A percentile compares a stretch with the other conserved stretches of the same genome.
Conservation (phyloP, 2,113 vertebrate species). For the Gorsachius goisagi region DNA sequence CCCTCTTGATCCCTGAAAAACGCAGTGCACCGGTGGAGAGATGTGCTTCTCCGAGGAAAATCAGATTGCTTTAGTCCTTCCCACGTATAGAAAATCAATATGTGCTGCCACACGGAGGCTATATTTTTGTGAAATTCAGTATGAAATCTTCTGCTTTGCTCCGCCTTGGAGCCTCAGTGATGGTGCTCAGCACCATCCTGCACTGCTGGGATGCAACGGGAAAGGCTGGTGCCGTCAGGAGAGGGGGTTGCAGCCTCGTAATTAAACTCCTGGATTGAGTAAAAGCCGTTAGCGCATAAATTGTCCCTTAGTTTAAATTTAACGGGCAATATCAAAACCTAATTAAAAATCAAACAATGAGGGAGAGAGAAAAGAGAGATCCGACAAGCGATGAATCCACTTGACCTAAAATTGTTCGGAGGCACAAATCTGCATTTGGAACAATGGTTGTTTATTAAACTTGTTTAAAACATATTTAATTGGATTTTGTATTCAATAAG, state of each 20-base stretch:
- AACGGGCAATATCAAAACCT: not conserved
- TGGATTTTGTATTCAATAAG: not conserved
- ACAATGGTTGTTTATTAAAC: not conserved
- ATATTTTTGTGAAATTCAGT: not conserved
- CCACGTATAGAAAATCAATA: not conserved
- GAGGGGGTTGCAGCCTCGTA: not conserved
- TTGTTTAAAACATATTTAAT: not conserved
- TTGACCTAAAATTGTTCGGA: not conserved
- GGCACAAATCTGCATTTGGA: not conserved
- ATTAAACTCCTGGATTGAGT: not conserved
- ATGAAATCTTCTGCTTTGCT: not conserved
- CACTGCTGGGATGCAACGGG: not conserved
- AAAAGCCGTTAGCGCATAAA: not conserved
- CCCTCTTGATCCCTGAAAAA: not conserved
- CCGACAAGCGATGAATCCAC: not conserved
- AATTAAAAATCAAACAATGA: not conserved
- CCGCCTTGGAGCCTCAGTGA: accelerated
- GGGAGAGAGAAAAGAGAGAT: not conserved
- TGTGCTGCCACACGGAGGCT: not conserved
- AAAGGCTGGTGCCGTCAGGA: not conserved
- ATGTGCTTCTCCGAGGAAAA: not conserved
- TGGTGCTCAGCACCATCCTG: not conserved
- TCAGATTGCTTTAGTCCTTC: not conserved
- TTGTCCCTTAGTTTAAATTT: not conserved
- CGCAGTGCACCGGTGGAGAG: accelerated